phyloP scores from a whole-genome alignment of 2,797 vertebrate species.

The Gymnothorax javanicus region DNA sequence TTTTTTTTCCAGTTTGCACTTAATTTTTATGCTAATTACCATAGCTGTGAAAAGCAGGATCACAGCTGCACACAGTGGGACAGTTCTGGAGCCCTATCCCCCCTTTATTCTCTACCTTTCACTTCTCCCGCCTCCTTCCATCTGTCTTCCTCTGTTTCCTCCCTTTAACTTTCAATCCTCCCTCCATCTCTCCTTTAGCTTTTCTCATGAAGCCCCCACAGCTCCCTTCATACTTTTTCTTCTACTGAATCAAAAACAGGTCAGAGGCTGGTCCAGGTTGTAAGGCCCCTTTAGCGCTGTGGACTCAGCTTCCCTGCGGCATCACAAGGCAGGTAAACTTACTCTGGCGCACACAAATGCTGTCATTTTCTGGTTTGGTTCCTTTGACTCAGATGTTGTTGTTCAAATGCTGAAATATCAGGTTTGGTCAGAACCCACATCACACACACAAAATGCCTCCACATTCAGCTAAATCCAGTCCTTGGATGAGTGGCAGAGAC shows the following conservation, averaged over 20 bases:
- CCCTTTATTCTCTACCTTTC: neutral
- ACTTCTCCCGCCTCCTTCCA: neutral
- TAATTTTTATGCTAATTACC: slow-evolving; percentile 27
- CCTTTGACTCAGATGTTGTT: neutral
- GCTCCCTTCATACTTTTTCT: neutral
- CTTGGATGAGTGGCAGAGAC: neutral
- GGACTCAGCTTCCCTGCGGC: neutral
- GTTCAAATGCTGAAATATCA: neutral
- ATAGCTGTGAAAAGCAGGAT: slow-evolving; percentile 15
- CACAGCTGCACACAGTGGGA: slow-evolving; percentile 32
- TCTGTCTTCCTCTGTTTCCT: neutral
- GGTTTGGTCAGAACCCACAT: neutral
- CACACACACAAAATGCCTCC: neutral
- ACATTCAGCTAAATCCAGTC: neutral
- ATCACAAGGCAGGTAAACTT: no score
- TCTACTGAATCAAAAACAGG: neutral
- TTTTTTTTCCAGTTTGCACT: neutral
- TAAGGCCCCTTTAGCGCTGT: neutral
- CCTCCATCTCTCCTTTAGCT: neutral
- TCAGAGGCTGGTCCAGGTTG: neutral
- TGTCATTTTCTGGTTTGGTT: neutral
- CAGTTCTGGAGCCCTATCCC: slow-evolving; percentile 19
- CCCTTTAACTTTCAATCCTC: neutral
- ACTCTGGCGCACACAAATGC: no score
- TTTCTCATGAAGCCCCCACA: neutral